These are phyloP conservation scores for Anabas testudineus DNA, from an alignment of 2,797 vertebrate genomes.

Conservation along the genomic window DNA sequence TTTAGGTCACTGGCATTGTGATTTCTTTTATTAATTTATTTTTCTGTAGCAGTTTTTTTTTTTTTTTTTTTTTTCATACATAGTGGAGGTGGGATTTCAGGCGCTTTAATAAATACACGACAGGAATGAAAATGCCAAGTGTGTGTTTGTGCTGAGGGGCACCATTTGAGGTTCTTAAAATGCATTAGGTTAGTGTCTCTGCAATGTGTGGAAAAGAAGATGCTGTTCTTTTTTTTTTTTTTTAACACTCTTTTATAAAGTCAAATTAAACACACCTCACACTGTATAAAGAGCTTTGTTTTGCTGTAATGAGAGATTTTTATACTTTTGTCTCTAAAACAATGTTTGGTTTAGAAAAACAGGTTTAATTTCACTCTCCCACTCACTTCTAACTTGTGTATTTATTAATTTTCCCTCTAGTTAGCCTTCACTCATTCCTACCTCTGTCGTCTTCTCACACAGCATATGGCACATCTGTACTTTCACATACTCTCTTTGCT, in stretches of 20 bases:
- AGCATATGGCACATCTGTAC: slow-evolving; percentile 21
- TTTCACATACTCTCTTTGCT: slow-evolving; percentile 5
- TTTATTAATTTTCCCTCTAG: slow-evolving; percentile 46
- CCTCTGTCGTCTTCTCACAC: slow-evolving; percentile 3
- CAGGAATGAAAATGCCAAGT: slow-evolving; percentile 68
- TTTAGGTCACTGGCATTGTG: slow-evolving; percentile 43
- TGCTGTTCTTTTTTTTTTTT: slow-evolving; percentile 34
- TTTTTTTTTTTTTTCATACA: too few relatives aligned
- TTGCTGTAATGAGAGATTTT: slow-evolving; percentile 19
- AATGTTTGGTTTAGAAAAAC: slow-evolving; percentile 6
- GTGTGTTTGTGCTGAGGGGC: slow-evolving; percentile 71
- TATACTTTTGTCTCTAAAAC: slow-evolving; percentile 27
- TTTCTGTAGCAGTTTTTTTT: slow-evolving; percentile 17
- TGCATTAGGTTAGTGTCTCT: slow-evolving; percentile 65
- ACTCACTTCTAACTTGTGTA: slow-evolving; percentile 36
- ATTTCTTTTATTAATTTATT: too few relatives aligned
- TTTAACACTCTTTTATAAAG: slow-evolving; percentile 50
- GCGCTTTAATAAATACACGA: slow-evolving; percentile 72
- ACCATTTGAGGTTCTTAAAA: slow-evolving; percentile 67
- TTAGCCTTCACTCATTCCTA: slow-evolving; percentile 5
- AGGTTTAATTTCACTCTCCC: slow-evolving; percentile 18
- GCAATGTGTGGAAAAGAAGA: slow-evolving; percentile 40
- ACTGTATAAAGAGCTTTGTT: slow-evolving; percentile 26
- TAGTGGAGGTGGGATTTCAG: slow-evolving; percentile 57
- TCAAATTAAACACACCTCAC: slow-evolving; percentile 48